These are phyloP conservation scores for Fissipunctia ypsillon DNA, from an alignment of 2,888 invertebrate species.

Conservation along the genomic window DNA sequence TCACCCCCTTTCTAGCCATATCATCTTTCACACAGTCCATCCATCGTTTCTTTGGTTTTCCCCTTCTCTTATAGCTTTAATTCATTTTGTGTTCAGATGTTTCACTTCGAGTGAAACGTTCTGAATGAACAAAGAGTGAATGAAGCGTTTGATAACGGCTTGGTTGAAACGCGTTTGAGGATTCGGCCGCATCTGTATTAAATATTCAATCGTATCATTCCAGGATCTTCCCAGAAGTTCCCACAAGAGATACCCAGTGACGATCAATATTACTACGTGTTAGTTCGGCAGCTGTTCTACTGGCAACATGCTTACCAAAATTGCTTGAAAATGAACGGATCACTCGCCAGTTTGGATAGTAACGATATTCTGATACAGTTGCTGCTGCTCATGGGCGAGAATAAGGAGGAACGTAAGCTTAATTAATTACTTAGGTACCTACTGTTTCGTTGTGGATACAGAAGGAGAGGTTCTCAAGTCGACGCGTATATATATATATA, in stretches of 20 bases:
- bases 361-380: slow-evolving; percentile 80
- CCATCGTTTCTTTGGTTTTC: not conserved
- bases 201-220: slow-evolving; percentile 18
- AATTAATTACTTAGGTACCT: no score
- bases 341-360: slow-evolving; percentile 79
- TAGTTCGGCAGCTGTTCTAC: slow-evolving; percentile 78
- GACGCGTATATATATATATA: no score
- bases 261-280: slow-evolving; percentile 82
- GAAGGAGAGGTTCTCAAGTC: no score
- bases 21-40: not conserved
- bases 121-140: no score
- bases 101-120: no score
- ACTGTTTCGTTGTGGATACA: no score
- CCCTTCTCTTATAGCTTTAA: not conserved
- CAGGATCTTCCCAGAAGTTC: slow-evolving; percentile 71
- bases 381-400: slow-evolving; percentile 85
- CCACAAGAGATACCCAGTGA: slow-evolving; percentile 78
- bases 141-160: no score
- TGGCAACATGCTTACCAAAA: slow-evolving; percentile 87
- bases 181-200: not conserved
- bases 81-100: no score
- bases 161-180: not conserved
- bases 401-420: slow-evolving; percentile 83
- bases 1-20: no score
- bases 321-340: slow-evolving; percentile 83